phyloP scores from a whole-genome alignment of 2,113 vertebrate genomes.

The Anoplopoma fimbria region DNA sequence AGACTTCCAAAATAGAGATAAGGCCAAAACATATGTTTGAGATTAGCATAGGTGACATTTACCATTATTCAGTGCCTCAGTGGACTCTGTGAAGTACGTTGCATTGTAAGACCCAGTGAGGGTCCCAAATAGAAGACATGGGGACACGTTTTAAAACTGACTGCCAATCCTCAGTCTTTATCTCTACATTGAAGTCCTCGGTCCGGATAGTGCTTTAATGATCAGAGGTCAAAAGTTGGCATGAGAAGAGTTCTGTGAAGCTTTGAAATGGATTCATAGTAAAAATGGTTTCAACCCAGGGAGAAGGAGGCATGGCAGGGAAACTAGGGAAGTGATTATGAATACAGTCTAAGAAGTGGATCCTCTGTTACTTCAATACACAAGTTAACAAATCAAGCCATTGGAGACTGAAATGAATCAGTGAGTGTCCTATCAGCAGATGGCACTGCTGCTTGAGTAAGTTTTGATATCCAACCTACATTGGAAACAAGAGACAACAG shows the following conservation, averaged over 20 bases:
- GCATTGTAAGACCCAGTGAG: background rate
- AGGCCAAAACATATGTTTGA: background rate
- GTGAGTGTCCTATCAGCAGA: too few relatives aligned
- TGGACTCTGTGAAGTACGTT: background rate
- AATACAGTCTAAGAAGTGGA: background rate
- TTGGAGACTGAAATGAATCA: too few relatives aligned
- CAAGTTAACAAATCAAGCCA: background rate
- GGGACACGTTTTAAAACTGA: background rate
- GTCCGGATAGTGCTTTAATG: background rate
- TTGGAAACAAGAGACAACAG: background rate
- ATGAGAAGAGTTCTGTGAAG: background rate
- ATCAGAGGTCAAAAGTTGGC: background rate
- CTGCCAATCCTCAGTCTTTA: background rate
- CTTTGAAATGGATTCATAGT: background rate
- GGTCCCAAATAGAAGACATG: background rate
- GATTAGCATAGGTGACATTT: background rate
- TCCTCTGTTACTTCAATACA: background rate
- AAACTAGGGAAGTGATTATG: background rate
- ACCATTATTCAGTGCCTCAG: background rate
- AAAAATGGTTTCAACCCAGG: background rate
- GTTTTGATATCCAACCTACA: background rate
- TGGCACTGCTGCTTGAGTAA: conserved; percentile 63
- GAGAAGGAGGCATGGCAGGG: background rate
- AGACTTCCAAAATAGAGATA: background rate
- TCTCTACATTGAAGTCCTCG: background rate